Base-by-base conservation (phyloP, 30 jellyfish, hydroid and myxozoan genomes). In the Sanderia malayensis region DNA sequence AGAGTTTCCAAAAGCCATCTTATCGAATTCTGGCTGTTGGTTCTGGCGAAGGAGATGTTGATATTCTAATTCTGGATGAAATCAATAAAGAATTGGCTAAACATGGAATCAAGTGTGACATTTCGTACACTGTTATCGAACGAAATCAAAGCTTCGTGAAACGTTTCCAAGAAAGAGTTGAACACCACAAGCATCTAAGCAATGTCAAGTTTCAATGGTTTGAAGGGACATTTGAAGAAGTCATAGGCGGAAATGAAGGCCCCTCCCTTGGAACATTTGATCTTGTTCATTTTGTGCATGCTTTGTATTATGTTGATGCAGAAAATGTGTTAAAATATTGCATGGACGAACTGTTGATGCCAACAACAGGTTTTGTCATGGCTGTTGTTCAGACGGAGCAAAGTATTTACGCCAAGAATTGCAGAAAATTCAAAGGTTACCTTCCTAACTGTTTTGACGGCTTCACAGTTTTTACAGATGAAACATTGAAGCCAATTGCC, bases 31-130 rank as follows among this genome's bases (percentile, higher is more conserved):
- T 81, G 41, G 79, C 85, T 1, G 74, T 81, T 4, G 93, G 93
- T 6, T 81, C 93, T 22, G 93, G 93, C 21, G 82, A 65, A 41
- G 93, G 93, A 7, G 93, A 81, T 46, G 67, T 81, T 9, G 93
- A 81, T 21, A 30, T 70, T 0, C 26, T 81, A 31, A 20, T 81
- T 6, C 76, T 81, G 41, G 73, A 45, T 10, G 80, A 58, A 24
- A 7, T 81, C 25, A 58, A 55, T 1, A 24, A 60, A 31, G 85
- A 67, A 44, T 10, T 44, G 68, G 58, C 1, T 6, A 46, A 22
- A 31, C 22, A 30, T 0, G 41, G 69, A 10, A 18, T 7, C 30
- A 25, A 34, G 28, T 52, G 37, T 44, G 28, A 33, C 21, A 58
- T 81, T 21, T 32, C 27, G 24, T 81, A 81, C 31, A 27, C 80